Evolutionary conservation across 2,888 invertebrate genomes (phyloP).

Genomic region (Sinhomidia bicolor): DNA sequence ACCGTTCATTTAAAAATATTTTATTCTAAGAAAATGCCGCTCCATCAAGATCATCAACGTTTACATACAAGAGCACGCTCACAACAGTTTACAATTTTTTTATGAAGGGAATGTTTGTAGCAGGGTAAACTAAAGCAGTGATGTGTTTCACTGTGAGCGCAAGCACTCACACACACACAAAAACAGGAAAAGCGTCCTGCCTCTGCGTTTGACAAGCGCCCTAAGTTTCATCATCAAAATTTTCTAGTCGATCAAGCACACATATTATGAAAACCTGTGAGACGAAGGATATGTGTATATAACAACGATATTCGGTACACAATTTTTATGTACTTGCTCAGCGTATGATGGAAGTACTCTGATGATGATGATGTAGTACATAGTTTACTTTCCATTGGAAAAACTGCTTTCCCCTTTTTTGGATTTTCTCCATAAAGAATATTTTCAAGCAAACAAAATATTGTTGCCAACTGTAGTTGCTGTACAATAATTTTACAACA

Average conservation of each 20-base stretch:
- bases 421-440: conserved; percentile 43
- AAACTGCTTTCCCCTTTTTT: conserved; percentile 50
- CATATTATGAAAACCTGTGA: conserved; percentile 63
- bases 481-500: conserved; percentile 1
- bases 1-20: conserved; percentile 1
- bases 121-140: conserved; percentile 32
- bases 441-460: conserved; percentile 28
- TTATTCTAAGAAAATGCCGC: conserved; percentile 58
- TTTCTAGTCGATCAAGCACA: conserved; percentile 79
- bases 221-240: conserved; percentile 77
- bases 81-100: neutral
- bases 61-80: conserved; percentile 58
- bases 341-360: neutral
- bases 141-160: conserved; percentile 34
- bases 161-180: neutral
- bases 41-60: conserved; percentile 52
- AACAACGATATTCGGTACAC: conserved; percentile 8
- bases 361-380: conserved; percentile 28
- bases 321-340: neutral
- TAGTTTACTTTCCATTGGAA: conserved; percentile 61
- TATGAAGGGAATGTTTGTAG: conserved; percentile 37
- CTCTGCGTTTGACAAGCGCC: conserved; percentile 79
- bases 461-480: neutral
- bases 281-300: conserved; percentile 24
- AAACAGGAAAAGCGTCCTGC: conserved; percentile 39